Evolutionary conservation across 2,888 invertebrate species (phyloP).

Genomic region (Tenthredo scrophulariae): DNA sequence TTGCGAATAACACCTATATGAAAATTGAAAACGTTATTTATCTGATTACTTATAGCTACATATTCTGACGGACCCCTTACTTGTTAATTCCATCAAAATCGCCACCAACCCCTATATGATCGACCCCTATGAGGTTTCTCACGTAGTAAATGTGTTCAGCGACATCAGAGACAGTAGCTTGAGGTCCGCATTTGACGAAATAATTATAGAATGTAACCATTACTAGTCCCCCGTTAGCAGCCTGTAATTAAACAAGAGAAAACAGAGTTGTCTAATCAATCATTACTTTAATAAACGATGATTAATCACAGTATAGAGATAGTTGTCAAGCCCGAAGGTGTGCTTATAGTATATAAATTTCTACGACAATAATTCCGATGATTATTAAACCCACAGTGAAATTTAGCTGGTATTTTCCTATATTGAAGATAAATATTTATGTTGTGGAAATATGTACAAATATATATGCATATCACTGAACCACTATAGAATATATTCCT

Average conservation of each 20-base stretch:
- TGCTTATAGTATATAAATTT: not conserved
- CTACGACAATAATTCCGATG: not conserved
- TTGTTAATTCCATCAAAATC: conserved; percentile 84
- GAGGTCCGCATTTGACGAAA: conserved; percentile 90
- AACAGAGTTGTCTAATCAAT: not conserved
- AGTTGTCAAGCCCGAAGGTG: not conserved
- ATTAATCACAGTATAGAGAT: not conserved
- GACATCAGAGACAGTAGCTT: conserved; percentile 89
- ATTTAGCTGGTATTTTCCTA: not conserved
- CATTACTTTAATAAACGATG: not conserved
- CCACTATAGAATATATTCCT: not conserved
- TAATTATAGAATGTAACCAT: conserved; percentile 96
- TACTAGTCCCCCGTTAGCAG: conserved; percentile 92
- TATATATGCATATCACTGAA: not conserved
- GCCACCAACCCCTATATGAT: conserved; percentile 83
- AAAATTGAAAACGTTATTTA: not conserved
- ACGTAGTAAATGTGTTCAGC: conserved; percentile 84
- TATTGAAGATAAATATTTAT: not conserved
- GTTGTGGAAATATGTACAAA: not conserved
- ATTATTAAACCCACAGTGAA: not conserved
- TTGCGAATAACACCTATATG: not conserved
- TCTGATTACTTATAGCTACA: not conserved
- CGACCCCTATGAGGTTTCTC: conserved; percentile 82
- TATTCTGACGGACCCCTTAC: conserved; percentile 71
- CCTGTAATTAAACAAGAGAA: conserved; percentile 70